These are phyloP conservation scores for Ichneumon xanthorius DNA, from an alignment of 2,888 invertebrate species.

Conservation along the genomic window DNA sequence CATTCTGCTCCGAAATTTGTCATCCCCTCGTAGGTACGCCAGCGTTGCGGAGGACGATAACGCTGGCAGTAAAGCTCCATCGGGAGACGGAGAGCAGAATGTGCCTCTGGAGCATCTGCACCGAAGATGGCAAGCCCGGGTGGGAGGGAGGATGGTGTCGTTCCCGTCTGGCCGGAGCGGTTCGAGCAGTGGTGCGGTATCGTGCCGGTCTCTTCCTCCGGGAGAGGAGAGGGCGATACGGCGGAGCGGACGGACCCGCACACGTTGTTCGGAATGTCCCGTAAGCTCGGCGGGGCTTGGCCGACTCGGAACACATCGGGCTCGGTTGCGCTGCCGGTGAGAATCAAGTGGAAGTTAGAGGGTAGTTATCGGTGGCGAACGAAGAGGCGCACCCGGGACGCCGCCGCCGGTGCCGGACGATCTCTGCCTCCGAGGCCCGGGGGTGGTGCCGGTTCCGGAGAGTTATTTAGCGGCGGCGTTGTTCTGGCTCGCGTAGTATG, in stretches of 20 bases:
- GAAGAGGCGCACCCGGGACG: conserved; percentile 27
- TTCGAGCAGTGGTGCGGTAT: conserved; percentile 19
- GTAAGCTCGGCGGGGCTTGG: conserved; percentile 69
- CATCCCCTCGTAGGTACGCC: not conserved
- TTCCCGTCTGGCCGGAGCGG: conserved; percentile 8
- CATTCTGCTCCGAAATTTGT: not conserved
- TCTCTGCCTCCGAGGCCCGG: conserved; percentile 42
- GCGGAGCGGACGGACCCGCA: conserved; percentile 12
- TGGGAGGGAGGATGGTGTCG: not conserved
- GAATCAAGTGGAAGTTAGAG: conserved; percentile 48
- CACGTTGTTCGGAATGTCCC: conserved; percentile 63
- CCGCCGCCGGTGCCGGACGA: conserved; percentile 41
- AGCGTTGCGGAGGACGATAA: not conserved
- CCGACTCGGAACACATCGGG: conserved; percentile 47
- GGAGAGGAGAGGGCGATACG: conserved; percentile 20
- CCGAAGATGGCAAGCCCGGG: not conserved
- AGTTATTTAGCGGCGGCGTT: conserved; percentile 79
- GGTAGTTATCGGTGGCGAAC: conserved; percentile 32
- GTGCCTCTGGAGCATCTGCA: not conserved
- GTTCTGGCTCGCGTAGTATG: conserved; percentile 80
- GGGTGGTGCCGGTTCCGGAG: conserved; percentile 63
- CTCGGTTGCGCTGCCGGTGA: conserved; percentile 42
- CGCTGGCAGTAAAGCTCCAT: conserved; percentile 5
- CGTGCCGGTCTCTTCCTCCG: not conserved
- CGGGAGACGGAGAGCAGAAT: not conserved